Percentiles rank a stretch among this genome's conserved stretches.
Conservation (phyloP, 2,888 invertebrate species). For the Ophioninae sp. region DNA sequence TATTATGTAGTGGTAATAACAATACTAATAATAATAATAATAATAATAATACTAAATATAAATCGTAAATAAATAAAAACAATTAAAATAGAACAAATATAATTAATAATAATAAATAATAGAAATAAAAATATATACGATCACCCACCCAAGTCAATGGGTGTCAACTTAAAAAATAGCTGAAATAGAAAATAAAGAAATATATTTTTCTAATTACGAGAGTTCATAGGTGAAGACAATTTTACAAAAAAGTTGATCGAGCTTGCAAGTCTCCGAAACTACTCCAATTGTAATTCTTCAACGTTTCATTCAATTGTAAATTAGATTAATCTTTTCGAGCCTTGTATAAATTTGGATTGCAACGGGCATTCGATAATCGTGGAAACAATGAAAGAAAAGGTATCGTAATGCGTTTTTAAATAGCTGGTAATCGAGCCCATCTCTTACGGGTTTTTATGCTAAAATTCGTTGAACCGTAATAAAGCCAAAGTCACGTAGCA, state of each 20-base stretch:
- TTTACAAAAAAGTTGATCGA: not conserved
- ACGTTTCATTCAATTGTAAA: not conserved
- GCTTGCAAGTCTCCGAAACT: not conserved
- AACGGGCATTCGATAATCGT: not conserved
- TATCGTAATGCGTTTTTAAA: not conserved
- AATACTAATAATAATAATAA: too few relatives aligned
- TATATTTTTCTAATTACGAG: not conserved
- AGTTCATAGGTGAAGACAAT: not conserved
- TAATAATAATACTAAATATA: too few relatives aligned
- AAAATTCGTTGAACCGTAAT: constrained; percentile 11
- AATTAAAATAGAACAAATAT: too few relatives aligned
- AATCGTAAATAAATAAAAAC: too few relatives aligned
- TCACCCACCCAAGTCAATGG: not conserved
- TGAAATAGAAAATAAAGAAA: not conserved
- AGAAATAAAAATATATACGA: not conserved
- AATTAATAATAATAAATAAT: too few relatives aligned
- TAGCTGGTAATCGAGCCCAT: not conserved
- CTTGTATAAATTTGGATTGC: not conserved
- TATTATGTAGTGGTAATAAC: too few relatives aligned
- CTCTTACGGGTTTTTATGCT: not conserved
- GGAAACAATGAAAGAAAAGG: not conserved
- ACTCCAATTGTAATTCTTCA: not conserved
- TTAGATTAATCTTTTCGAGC: not conserved
- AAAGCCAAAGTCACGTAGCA: constrained; percentile 19
- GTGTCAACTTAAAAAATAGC: not conserved